phyloP scores from a whole-genome alignment of 2,113 vertebrate species.

The Pangasianodon gigas region DNA sequence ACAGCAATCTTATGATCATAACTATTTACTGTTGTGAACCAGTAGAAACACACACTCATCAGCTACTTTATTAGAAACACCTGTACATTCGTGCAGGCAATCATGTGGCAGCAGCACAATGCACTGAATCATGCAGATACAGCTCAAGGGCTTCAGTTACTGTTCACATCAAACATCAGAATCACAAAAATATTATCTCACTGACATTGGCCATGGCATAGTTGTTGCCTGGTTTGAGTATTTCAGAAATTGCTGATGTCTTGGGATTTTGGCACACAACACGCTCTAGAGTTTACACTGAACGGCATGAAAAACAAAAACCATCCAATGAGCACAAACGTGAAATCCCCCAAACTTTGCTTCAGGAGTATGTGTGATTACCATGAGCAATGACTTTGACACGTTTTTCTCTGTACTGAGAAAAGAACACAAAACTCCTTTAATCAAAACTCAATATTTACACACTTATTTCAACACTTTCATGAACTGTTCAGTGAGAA shows the following conservation, averaged over 20 bases:
- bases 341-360: neutral
- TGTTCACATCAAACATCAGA: neutral
- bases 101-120: neutral
- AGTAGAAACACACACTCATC: neutral
- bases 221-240: neutral
- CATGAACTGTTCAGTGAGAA: neutral
- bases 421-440: neutral
- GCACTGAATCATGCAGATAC: neutral
- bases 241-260: neutral
- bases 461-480: neutral
- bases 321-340: neutral
- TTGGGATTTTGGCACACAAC: neutral
- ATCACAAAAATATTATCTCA: neutral
- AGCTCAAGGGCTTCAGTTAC: neutral
- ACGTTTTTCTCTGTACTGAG: neutral
- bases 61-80: neutral
- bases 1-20: neutral
- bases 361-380: neutral
- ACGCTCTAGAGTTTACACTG: neutral
- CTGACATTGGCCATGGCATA: neutral
- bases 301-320: neutral
- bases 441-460: neutral
- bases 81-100: neutral
- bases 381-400: neutral
- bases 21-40: neutral